Percentiles rank a stretch among this genome's conserved stretches.
Evolutionary conservation across 1,140 invertebrate species (phyloP).

Genomic region (Anastrepha obliqua): DNA sequence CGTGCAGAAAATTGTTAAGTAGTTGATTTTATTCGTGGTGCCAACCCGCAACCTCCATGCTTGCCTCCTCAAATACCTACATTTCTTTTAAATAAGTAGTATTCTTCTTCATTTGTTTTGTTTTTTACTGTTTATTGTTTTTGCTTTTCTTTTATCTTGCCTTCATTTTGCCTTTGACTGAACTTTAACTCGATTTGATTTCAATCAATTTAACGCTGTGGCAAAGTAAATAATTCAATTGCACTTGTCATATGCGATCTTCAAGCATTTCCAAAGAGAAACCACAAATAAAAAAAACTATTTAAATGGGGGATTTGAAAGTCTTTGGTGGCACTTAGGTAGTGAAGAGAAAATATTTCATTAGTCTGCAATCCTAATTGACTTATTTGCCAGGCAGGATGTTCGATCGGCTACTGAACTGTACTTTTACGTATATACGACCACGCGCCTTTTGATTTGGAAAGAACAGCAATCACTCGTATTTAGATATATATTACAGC

Average conservation of each 20-base stretch:
- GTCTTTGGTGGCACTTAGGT: neutral
- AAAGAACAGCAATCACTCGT: too few relatives aligned
- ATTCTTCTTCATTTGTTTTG: constrained; percentile 38
- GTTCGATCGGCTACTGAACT: too few relatives aligned
- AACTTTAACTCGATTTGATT: constrained; percentile 55
- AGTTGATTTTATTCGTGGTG: constrained; percentile 52
- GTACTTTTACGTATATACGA: too few relatives aligned
- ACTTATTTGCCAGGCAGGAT: too few relatives aligned
- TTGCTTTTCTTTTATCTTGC: constrained; percentile 5
- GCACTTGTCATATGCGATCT: constrained; percentile 53
- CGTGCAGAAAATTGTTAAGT: constrained; percentile 54
- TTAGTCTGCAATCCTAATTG: too few relatives aligned
- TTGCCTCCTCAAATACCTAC: neutral
- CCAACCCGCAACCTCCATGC: constrained; percentile 27
- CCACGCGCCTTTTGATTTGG: too few relatives aligned
- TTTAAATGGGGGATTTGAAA: neutral
- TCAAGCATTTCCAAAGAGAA: neutral
- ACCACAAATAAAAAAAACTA: neutral
- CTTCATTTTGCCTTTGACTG: constrained; percentile 44
- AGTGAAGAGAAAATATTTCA: neutral
- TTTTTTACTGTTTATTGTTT: neutral
- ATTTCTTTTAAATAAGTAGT: constrained; percentile 40
- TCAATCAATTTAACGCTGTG: constrained; percentile 55
- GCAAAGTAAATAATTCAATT: constrained; percentile 57
- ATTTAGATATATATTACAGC: too few relatives aligned